These are phyloP conservation scores for Camelus bactrianus DNA, from an alignment of 2,113 vertebrate genomes.

Conservation along the genomic window DNA sequence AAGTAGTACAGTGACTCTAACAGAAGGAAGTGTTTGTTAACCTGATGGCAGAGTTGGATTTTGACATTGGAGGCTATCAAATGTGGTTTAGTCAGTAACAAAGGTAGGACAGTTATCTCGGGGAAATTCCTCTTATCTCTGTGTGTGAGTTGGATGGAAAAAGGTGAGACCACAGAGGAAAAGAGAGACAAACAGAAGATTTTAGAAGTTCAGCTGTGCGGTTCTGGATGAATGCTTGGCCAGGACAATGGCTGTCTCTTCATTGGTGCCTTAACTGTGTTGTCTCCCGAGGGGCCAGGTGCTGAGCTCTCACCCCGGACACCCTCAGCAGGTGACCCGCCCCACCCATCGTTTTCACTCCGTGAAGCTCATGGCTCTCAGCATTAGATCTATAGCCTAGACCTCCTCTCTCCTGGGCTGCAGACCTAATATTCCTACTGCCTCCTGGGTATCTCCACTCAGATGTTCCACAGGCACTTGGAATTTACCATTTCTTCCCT, in stretches of 20 bases:
- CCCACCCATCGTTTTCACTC: neutral
- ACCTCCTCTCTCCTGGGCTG: neutral
- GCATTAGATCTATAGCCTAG: neutral
- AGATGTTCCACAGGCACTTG: neutral
- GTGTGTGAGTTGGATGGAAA: neutral
- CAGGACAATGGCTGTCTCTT: neutral
- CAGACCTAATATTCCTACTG: accelerated
- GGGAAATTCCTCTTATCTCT: neutral
- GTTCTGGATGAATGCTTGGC: neutral
- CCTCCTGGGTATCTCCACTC: neutral
- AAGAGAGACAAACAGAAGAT: neutral
- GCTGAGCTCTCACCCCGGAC: neutral
- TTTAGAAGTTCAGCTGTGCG: neutral
- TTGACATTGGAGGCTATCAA: neutral
- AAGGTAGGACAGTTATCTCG: neutral
- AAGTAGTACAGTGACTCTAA: neutral
- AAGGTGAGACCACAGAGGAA: neutral
- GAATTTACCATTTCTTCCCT: neutral
- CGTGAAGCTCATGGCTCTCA: neutral
- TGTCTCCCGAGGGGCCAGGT: neutral
- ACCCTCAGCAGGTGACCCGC: neutral
- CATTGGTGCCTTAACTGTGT: neutral
- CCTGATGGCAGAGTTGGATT: neutral
- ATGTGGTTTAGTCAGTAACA: neutral
- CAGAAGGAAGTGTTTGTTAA: neutral